phyloP scores from a whole-genome alignment of 2,797 vertebrate genomes.

The Phataginus tetradactyla region DNA sequence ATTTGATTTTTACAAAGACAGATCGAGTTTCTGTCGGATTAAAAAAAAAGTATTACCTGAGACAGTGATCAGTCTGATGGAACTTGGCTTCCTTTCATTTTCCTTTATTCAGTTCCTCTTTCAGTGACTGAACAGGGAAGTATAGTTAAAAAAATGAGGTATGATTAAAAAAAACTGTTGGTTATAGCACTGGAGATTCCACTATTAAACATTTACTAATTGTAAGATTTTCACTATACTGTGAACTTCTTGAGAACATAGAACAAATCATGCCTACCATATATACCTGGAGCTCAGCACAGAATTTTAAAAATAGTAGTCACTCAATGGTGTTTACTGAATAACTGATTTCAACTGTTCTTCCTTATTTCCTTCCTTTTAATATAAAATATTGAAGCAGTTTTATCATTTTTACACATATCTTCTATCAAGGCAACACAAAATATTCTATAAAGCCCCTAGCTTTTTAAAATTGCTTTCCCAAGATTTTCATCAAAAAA shows the following conservation, averaged over 20 bases:
- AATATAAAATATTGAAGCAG: neutral
- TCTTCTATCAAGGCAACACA: neutral
- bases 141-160: neutral
- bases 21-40: neutral
- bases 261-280: neutral
- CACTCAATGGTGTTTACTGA: neutral
- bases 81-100: neutral
- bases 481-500: neutral
- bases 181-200: neutral
- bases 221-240: neutral
- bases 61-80: neutral
- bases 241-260: neutral
- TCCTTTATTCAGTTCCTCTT: neutral
- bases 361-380: neutral
- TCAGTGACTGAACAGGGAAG: neutral
- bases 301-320: neutral
- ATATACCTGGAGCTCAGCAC: neutral
- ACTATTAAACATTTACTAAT: neutral
- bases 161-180: neutral
- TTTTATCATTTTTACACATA: neutral
- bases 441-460: neutral
- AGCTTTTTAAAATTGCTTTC: neutral
- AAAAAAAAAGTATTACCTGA: neutral
- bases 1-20: neutral
- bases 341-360: neutral